Evolutionary conservation across 2,888 invertebrate genomes (phyloP), one percentile per base, ranked within the genome.

Genomic region (Fragum sueziense): DNA sequence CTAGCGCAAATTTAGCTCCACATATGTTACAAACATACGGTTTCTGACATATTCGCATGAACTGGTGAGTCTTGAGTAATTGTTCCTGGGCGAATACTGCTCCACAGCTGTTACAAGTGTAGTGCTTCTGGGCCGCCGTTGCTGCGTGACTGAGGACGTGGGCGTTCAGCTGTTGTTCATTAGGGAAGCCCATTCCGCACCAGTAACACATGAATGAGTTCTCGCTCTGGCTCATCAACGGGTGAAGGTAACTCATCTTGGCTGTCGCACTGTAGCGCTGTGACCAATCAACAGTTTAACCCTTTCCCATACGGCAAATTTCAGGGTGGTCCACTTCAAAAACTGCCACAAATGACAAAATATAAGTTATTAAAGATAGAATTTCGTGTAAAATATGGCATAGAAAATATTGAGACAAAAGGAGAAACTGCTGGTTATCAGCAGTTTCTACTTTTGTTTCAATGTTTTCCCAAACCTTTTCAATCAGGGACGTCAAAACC

Each of bases 191-290:
- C 2, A 34, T 14, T 22, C 65, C 65, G 41, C 65, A 65, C 65
- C 37, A 65, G 25, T 65, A 65, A 41, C 65, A 65, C 14, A 65
- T 41, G 27, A 61, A 61, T 33, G 31, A 7, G 20, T 33, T 61
- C 3, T 61, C 61, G 20, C 61, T 33, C 29, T 61, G 61, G 33
- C 20, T 31, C 33, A 61, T 61, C 20, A 61, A 33, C 17, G 61
- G 61, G 20, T 61, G 61, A n/a, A 61, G n/a, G 61, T 33, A 61
- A 61, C 61, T 61, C 61, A 61, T 61, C 61, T 61, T 61, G 11
- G 33, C 31, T 47, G 17, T 2, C n/a, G n/a, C n/a, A n/a, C n/a
- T n/a, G n/a, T n/a, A n/a, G n/a, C n/a, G n/a, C n/a, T n/a, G n/a
- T n/a, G n/a, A n/a, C n/a, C n/a, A n/a, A n/a, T n/a, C n/a, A n/a